Conservation (phyloP, 2,888 invertebrate genomes). For the Dione vanillae region DNA sequence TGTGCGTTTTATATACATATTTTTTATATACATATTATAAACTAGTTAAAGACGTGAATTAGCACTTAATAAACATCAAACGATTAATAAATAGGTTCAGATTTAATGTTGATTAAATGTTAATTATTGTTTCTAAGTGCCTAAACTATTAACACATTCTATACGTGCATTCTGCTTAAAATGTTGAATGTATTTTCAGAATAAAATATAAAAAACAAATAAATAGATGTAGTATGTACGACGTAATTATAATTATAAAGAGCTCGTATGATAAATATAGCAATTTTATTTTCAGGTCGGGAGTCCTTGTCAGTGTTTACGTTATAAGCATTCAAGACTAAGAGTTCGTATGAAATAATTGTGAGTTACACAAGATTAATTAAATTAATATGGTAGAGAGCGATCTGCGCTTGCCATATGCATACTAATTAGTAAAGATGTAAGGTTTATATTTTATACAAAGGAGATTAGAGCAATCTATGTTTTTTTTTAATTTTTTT, state of each 20-base stretch:
- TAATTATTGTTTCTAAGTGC: not conserved
- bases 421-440: slow-evolving; percentile 2
- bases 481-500: not conserved
- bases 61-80: too few relatives aligned
- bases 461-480: too few relatives aligned
- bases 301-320: slow-evolving; percentile 30
- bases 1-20: too few relatives aligned
- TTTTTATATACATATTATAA: too few relatives aligned
- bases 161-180: too few relatives aligned
- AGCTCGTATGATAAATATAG: slow-evolving; percentile 26
- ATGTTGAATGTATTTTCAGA: too few relatives aligned
- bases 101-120: not conserved
- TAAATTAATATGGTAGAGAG: slow-evolving; percentile 15
- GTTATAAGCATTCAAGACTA: slow-evolving; percentile 27
- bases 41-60: too few relatives aligned
- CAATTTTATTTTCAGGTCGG: slow-evolving; percentile 37
- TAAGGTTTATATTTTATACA: not conserved
- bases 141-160: too few relatives aligned
- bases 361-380: slow-evolving; percentile 6
- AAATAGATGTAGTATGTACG: not conserved
- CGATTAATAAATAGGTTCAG: not conserved
- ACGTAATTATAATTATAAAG: slow-evolving; percentile 11
- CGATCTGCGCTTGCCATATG: not conserved
- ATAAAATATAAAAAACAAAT: not conserved
- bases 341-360: slow-evolving; percentile 13